Base-by-base conservation (phyloP, 1,140 invertebrate genomes). In the Leguminivora glycinivorella region DNA sequence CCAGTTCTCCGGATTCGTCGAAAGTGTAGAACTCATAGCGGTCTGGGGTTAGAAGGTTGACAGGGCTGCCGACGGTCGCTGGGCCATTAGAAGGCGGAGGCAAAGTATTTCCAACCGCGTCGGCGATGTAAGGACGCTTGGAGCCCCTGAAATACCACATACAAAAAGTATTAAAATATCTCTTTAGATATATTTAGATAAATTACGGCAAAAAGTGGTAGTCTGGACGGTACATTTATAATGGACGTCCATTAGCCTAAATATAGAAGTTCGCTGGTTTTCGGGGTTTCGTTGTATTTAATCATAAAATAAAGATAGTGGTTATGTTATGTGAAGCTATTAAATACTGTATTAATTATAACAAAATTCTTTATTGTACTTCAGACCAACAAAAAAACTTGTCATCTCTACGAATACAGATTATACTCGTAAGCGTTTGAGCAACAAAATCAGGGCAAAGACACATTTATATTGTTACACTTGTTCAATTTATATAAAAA, bases 11-110 rank as follows among this genome's bases (percentile, higher is more conserved):
- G 56, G 94, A 94, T 76, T 96, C 95, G 79, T 96, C 95, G 78
- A 96, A 96, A 0, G 96, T 96, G 79, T 96, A 97, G 83, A 96
- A 97, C 84, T 96, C 95, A 88, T 96, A 97, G 88, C 94, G 92
- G 80, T 97, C 96, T 2, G 96, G 96, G 72, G 95, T 94, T 2
- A 96, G 84, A 2, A 97, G 89, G 76, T 95, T 94, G 0, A 95
- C 95, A 2, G 96, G 96, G 68, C 95, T 96, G n/a, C 95, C 95
- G 2, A 95, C 92, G 67, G 93, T 93, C 9, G 92, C 85, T 58
- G 89, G 89, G 70, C 91, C 88, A 47, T 77, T 86, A 12, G 86
- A 86, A 70, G 93, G 94, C 76, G 92, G 94, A 4, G 93, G 91
- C 68, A 94, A 81, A 71, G 92, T 93, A 70, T 93, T 94, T 6